A percentile compares a stretch with the other conserved stretches of the same genome.
These are phyloP conservation scores for Micronycteris hirsuta DNA, from an alignment of 2,113 vertebrate genomes.

Conservation along the genomic window DNA sequence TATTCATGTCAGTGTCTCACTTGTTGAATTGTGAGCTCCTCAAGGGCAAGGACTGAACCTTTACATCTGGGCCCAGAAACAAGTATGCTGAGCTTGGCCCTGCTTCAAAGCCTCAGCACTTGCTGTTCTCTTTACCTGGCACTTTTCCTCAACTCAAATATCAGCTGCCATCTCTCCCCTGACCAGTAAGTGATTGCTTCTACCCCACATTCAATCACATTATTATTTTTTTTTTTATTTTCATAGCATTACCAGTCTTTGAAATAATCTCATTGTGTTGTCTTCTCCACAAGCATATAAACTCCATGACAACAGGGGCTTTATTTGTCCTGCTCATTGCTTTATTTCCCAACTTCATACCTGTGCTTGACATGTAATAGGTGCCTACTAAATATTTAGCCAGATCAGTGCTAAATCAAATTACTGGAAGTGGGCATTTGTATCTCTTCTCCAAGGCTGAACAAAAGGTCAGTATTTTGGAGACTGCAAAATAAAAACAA, in stretches of 20 bases:
- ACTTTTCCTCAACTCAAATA: not conserved
- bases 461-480: not conserved
- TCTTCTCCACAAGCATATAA: slow-evolving; percentile 10
- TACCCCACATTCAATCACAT: not conserved
- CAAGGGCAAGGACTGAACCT: not conserved
- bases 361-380: not conserved
- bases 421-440: not conserved
- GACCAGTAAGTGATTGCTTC: not conserved
- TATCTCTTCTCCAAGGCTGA: slow-evolving; percentile 17
- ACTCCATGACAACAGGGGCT: not conserved
- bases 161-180: not conserved
- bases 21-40: not conserved
- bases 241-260: not conserved
- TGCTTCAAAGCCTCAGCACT: not conserved
- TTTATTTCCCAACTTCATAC: not conserved
- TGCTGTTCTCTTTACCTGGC: not conserved
- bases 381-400: not conserved
- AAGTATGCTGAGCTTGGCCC: not conserved
- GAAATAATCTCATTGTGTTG: slow-evolving; percentile 17
- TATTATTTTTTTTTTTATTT: not conserved
- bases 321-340: not conserved
- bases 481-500: not conserved
- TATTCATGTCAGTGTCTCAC: not conserved
- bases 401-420: slow-evolving; percentile 6
- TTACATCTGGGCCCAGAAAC: not conserved